These are phyloP conservation scores for Rhopalosiphum maidis DNA, from an alignment of 1,140 invertebrate genomes.

Conservation along the genomic window DNA sequence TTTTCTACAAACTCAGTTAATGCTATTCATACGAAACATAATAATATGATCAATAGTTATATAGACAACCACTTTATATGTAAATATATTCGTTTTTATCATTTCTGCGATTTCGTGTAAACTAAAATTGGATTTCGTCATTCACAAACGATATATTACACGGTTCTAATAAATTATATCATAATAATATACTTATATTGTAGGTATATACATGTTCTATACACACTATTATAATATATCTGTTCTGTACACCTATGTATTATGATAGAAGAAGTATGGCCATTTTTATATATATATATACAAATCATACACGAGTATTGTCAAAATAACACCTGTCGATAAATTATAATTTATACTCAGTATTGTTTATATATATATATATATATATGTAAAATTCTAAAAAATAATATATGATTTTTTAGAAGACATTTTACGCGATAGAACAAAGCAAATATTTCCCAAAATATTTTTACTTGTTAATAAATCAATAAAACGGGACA, in stretches of 20 bases:
- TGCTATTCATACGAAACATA: background rate
- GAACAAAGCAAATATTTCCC: background rate
- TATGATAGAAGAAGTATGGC: background rate
- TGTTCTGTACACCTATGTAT: background rate
- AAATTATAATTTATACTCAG: background rate
- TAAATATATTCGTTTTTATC: background rate
- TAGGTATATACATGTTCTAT: background rate
- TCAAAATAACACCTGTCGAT: slow-evolving; percentile 25
- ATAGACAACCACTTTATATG: background rate
- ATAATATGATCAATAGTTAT: background rate
- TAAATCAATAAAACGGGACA: background rate
- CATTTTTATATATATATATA: background rate
- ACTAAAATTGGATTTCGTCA: background rate
- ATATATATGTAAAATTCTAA: background rate
- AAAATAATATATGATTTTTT: background rate
- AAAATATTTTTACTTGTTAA: background rate
- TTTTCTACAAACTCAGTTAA: background rate
- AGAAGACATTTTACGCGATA: background rate
- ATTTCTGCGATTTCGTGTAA: background rate
- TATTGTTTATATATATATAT: no score
- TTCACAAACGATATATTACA: background rate
- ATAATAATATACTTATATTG: background rate
- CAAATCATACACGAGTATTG: background rate
- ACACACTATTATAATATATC: background rate
- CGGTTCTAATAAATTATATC: background rate